Evolutionary conservation across 2,888 invertebrate species (phyloP).

Genomic region (Acleris laterana): DNA sequence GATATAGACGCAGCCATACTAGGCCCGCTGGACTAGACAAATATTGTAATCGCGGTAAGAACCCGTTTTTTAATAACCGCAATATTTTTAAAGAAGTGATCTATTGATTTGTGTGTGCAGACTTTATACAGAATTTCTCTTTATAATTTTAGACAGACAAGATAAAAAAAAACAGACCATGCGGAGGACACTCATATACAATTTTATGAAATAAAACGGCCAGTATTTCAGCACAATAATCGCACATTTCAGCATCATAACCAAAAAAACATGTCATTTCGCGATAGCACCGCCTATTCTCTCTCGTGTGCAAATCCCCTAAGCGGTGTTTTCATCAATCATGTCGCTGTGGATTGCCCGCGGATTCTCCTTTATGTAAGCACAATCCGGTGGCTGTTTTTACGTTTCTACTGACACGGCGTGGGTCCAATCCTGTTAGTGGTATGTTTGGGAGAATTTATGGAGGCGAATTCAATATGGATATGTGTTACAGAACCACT

Average conservation of each 20-base stretch:
- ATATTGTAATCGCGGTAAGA: too few species aligned
- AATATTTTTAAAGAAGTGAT: too few species aligned
- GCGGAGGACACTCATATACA: too few species aligned
- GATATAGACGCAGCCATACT: too few species aligned
- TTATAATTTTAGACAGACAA: too few species aligned
- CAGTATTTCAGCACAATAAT: neutral
- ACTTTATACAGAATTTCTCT: too few species aligned
- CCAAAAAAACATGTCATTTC: slow-evolving; percentile 18
- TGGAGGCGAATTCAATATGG: slow-evolving; percentile 26
- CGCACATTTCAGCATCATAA: slow-evolving; percentile 5
- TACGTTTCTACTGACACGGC: slow-evolving; percentile 39
- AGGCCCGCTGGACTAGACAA: too few species aligned
- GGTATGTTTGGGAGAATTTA: slow-evolving; percentile 22
- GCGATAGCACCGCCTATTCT: slow-evolving; percentile 12
- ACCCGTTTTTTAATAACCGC: too few species aligned
- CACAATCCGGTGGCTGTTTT: slow-evolving; percentile 49
- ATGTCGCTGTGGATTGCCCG: slow-evolving; percentile 45
- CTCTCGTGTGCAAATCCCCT: slow-evolving; percentile 43
- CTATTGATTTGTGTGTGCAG: too few species aligned
- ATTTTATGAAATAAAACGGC: neutral
- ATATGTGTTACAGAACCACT: slow-evolving; percentile 4
- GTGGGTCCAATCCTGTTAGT: slow-evolving; percentile 27
- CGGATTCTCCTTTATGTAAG: slow-evolving; percentile 49
- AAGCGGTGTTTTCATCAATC: slow-evolving; percentile 55
- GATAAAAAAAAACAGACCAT: too few species aligned